Base-by-base conservation (phyloP, 1,140 invertebrate species). In the Solenopsis fugax region DNA sequence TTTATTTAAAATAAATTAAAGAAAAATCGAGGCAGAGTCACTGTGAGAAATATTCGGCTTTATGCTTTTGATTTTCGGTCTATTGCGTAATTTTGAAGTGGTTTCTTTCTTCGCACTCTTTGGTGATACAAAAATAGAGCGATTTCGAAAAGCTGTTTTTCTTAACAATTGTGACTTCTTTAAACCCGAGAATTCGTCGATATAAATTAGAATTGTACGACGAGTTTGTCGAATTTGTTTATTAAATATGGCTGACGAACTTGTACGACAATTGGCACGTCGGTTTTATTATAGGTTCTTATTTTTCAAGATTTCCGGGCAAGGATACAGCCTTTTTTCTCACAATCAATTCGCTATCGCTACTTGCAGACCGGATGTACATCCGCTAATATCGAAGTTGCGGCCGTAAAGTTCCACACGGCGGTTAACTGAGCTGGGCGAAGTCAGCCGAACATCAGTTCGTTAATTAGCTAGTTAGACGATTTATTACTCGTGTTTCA, bases 331-430 rank as follows among this genome's bases (percentile, higher is more conserved):
- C 52, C 37, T 77, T 52, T 76, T 62, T 34, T 85, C 45, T 52
- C 62, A 80, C 84, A 58, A 85, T 85, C 54, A 62, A 62, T 64
- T 75, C 81, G 24, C 62, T 73, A 75, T 85, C 58, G 73, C 48
- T 29, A 58, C 37, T 78, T 24, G 62, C 7, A 45, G 75, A 16
- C 48, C 75, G 84, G 84, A 77, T 85, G 75, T 80, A 77, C 73
- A 64, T 85, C 62, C 75, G 73, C 58, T 54, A 80, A 58, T 73
- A 58, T 82, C 80, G 18, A 75, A 84, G 67, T 34, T 73, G 69
- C 41, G 71, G 48, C 41, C 54, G 24, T 62, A 75, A 71, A 71
- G 50, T 71, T 71, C 34, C 34, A 64, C 52, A n/a, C n/a, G 4
- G 64, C 18, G 54, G 24, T 50, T 82, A 73, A 48, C 69, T 24